A percentile compares a stretch with the other conserved stretches of the same genome.
Conservation (phyloP, 2,797 vertebrate genomes). For the Hemitrygon akajei region DNA sequence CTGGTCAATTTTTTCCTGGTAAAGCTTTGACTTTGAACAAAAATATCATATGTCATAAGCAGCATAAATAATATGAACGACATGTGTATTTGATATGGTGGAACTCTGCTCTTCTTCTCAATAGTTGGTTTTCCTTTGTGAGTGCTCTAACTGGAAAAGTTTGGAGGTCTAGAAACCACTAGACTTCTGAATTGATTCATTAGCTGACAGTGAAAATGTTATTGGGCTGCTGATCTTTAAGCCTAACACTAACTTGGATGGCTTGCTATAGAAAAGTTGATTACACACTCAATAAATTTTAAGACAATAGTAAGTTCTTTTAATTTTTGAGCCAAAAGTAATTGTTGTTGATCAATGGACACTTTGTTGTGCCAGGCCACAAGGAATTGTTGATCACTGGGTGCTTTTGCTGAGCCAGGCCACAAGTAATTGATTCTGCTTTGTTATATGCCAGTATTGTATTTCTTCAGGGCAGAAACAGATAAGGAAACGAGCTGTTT, state of each 20-base stretch:
- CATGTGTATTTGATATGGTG: not conserved
- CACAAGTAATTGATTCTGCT: not conserved
- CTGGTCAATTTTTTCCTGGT: not conserved
- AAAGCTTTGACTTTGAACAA: no score
- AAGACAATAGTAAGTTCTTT: not conserved
- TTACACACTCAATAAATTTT: not conserved
- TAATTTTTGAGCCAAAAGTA: slow-evolving; percentile 1
- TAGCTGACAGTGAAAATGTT: not conserved
- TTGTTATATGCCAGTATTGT: not conserved
- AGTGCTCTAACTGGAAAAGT: not conserved
- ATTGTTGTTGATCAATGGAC: not conserved
- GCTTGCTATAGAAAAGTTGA: not conserved
- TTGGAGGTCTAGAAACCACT: not conserved
- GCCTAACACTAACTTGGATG: not conserved
- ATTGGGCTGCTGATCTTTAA: not conserved
- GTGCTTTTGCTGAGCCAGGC: not conserved
- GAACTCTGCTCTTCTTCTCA: not conserved
- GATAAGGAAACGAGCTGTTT: not conserved
- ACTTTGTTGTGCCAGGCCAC: no score
- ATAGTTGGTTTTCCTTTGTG: not conserved
- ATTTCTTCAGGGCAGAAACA: not conserved
- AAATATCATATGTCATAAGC: not conserved
- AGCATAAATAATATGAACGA: not conserved
- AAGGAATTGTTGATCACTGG: not conserved
- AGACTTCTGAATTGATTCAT: slow-evolving; percentile 13